phyloP scores from a whole-genome alignment of 2,797 vertebrate genomes.

The Potorous gilbertii region DNA sequence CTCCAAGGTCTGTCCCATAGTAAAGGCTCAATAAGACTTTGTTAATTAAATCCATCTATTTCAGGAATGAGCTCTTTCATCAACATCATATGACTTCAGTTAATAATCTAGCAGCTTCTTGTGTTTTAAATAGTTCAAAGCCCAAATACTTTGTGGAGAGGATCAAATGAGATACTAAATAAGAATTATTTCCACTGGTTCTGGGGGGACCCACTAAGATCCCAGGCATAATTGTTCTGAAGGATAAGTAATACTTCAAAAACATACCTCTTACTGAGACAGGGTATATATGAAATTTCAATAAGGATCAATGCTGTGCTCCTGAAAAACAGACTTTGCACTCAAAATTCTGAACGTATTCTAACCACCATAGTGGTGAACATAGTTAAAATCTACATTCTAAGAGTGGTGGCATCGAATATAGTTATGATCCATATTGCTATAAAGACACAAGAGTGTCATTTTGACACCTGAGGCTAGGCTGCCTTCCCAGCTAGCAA shows the following conservation, averaged over 20 bases:
- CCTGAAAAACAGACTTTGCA: slow-evolving; percentile 48
- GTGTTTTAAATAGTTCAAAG: not conserved
- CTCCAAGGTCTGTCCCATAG: too few species aligned
- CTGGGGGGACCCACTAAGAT: slow-evolving; percentile 8
- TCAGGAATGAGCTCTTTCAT: not conserved
- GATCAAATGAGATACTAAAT: not conserved
- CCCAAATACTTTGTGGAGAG: not conserved
- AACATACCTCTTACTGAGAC: slow-evolving; percentile 53
- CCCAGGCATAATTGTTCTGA: slow-evolving; percentile 35
- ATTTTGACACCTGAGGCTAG: slow-evolving; percentile 60
- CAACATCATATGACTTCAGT: not conserved
- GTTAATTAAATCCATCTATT: too few species aligned
- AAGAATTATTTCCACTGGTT: slow-evolving; percentile 13
- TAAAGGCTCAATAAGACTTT: too few species aligned
- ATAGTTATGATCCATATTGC: slow-evolving; percentile 24
- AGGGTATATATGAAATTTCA: slow-evolving; percentile 69
- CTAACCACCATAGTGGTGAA: slow-evolving; percentile 47
- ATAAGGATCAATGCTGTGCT: slow-evolving; percentile 60
- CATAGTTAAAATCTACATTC: slow-evolving; percentile 28
- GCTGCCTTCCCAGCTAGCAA: slow-evolving; percentile 48
- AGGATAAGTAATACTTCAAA: slow-evolving; percentile 9
- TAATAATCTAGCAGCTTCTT: not conserved
- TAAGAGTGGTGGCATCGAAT: not conserved
- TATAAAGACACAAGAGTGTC: slow-evolving; percentile 47
- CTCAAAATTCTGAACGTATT: slow-evolving; percentile 61